Conservation (phyloP, 2,888 invertebrate species). For the Torymus aiolomorphi region DNA sequence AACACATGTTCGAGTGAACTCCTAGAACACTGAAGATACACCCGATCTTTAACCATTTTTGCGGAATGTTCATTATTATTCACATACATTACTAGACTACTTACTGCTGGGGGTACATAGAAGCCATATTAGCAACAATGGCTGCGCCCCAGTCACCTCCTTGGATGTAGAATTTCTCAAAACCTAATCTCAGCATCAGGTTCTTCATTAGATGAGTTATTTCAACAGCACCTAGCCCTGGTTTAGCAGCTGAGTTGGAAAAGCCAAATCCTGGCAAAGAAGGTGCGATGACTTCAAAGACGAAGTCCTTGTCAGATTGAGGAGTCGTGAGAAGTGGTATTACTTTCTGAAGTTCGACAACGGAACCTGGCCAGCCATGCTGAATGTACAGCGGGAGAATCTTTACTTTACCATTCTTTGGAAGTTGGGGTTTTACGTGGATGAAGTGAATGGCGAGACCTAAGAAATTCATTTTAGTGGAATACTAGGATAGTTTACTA, state of each 20-base stretch:
- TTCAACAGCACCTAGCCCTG: slow-evolving; percentile 79
- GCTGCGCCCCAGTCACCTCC: slow-evolving; percentile 90
- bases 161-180: slow-evolving; percentile 82
- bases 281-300: slow-evolving; percentile 81
- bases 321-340: slow-evolving; percentile 82
- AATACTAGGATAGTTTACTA: too few relatives aligned
- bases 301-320: slow-evolving; percentile 77
- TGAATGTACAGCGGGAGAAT: slow-evolving; percentile 83
- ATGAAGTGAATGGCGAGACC: slow-evolving; percentile 83
- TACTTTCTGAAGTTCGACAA: slow-evolving; percentile 88
- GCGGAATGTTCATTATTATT: not conserved
- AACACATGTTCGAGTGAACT: slow-evolving; percentile 4
- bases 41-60: too few relatives aligned
- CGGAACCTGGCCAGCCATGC: slow-evolving; percentile 94
- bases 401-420: slow-evolving; percentile 58
- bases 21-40: slow-evolving; percentile 9
- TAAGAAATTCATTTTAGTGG: slow-evolving; percentile 25
- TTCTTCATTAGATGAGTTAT: slow-evolving; percentile 80
- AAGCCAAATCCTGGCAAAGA: slow-evolving; percentile 75
- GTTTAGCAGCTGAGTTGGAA: slow-evolving; percentile 78
- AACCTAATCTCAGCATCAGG: slow-evolving; percentile 83
- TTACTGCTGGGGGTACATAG: slow-evolving; percentile 77
- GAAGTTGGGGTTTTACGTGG: slow-evolving; percentile 79
- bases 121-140: slow-evolving; percentile 80
- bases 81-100: not conserved